A percentile compares a stretch with the other conserved stretches of the same genome.
Conservation (phyloP, 2,888 invertebrate species). For the Euphydryas editha region DNA sequence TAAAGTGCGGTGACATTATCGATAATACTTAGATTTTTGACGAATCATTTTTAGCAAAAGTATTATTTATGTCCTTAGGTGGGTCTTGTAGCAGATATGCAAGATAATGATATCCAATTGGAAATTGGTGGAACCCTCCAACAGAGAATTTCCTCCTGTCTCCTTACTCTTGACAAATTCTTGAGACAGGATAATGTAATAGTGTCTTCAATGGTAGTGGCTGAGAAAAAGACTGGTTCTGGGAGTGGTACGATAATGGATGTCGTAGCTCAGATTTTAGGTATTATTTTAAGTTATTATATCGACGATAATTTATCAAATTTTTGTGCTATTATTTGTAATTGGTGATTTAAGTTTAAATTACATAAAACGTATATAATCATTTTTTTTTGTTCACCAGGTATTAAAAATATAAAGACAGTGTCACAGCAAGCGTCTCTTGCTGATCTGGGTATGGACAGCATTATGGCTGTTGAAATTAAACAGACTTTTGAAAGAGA, state of each 20-base stretch:
- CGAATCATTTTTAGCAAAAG: too few species aligned
- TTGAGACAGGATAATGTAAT: slow-evolving; percentile 87
- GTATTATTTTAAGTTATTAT: slow-evolving; percentile 52
- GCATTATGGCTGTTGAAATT: slow-evolving; percentile 98
- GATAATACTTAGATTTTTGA: too few species aligned
- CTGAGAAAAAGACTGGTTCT: slow-evolving; percentile 88
- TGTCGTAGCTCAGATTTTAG: slow-evolving; percentile 87
- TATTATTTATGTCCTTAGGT: slow-evolving; percentile 62
- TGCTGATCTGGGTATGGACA: slow-evolving; percentile 97
- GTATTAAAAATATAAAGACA: slow-evolving; percentile 79
- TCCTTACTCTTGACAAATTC: slow-evolving; percentile 89
- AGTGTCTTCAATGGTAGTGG: slow-evolving; percentile 93
- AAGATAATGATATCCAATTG: slow-evolving; percentile 86
- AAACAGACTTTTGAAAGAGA: slow-evolving; percentile 95
- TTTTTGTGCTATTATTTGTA: background rate
- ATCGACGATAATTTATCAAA: background rate
- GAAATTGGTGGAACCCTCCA: slow-evolving; percentile 92
- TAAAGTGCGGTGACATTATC: too few species aligned
- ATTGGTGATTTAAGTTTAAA: background rate
- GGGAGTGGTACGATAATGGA: slow-evolving; percentile 88
- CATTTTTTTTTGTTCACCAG: slow-evolving; percentile 49
- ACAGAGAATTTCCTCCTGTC: slow-evolving; percentile 92
- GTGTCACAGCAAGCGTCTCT: slow-evolving; percentile 85
- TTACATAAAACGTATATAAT: background rate
- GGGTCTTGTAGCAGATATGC: slow-evolving; percentile 91